Evolutionary conservation across 2,113 vertebrate genomes (phyloP), one percentile per base, ranked within the genome.

Genomic region (Proterorhinus semilunaris): DNA sequence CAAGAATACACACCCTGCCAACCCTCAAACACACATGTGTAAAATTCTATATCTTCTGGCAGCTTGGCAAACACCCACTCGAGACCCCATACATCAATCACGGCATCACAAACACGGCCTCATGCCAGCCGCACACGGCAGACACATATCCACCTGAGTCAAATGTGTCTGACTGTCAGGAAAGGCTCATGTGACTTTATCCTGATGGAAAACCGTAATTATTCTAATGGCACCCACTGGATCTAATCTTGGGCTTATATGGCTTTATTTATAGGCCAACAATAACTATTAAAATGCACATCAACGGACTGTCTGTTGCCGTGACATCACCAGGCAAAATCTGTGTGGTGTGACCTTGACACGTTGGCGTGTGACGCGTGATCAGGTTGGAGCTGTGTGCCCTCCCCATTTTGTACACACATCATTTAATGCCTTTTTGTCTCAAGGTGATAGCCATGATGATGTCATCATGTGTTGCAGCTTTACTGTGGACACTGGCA

Each of bases 41-140:
- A 65, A 43, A 67, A 65, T 72, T 72, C 77, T 74, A 68, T 74
- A 72, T 75, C n/a, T 74, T 71, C 79, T 80, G 77, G 75, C 82
- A 85, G 80, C 78, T 78, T 75, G 67, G 72, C 76, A 55, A 46
- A 65, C 76, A 78, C 75, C 80, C 69, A 84, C 64, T 7, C 76
- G 81, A 80, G 53, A 75, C 72, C 27, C 55, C 70, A 72, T 65
- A 79, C 77, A 89, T 89, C 84, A 84, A 85, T 86, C 84, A 83
- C 73, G 8, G 7, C 65, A 42, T 63, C 54, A 78, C 61, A 69
- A 76, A 71, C 71, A 65, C 83, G 76, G 63, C 54, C 71, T 59
- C 36, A 17, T 61, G 65, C 74, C 64, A 50, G 27, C 73, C 53
- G 62, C 63, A 61, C 68, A 63, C 16, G 74, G 54, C 36, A 50